These are phyloP conservation scores for Philotrypesis tridentata DNA, from an alignment of 1,140 invertebrate genomes.

Conservation along the genomic window DNA sequence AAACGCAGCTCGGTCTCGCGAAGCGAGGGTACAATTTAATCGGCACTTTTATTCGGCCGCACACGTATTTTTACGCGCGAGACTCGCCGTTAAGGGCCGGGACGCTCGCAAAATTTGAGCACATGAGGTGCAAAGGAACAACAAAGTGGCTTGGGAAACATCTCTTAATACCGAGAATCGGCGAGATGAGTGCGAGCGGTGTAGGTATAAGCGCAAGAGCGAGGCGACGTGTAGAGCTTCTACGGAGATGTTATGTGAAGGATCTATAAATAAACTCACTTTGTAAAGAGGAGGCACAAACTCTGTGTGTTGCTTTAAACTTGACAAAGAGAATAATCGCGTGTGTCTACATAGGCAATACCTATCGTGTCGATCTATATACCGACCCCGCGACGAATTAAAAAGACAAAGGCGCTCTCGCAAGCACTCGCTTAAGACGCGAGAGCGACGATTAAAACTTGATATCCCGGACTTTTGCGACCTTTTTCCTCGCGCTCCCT, in stretches of 20 bases:
- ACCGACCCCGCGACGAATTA: no score
- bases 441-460: no score
- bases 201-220: no score
- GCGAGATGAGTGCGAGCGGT: no score
- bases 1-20: no score
- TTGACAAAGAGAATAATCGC: not conserved
- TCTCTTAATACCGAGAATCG: conserved; percentile 30
- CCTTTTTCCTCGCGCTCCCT: no score
- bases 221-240: not conserved
- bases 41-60: no score
- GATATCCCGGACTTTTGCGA: no score
- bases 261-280: not conserved
- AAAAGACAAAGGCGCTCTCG: no score
- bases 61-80: no score
- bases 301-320: not conserved
- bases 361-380: no score
- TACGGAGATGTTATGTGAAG: not conserved
- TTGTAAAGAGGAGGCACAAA: not conserved
- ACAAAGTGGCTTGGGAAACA: not conserved
- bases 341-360: not conserved
- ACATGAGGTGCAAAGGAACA: not conserved
- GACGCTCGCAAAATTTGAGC: not conserved
- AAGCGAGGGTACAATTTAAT: not conserved
- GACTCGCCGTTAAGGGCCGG: not conserved
- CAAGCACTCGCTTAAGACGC: no score